Evolutionary conservation across 2,888 invertebrate species (phyloP), one percentile per base, ranked within the genome.

Genomic region (Auanema freiburgensis): DNA sequence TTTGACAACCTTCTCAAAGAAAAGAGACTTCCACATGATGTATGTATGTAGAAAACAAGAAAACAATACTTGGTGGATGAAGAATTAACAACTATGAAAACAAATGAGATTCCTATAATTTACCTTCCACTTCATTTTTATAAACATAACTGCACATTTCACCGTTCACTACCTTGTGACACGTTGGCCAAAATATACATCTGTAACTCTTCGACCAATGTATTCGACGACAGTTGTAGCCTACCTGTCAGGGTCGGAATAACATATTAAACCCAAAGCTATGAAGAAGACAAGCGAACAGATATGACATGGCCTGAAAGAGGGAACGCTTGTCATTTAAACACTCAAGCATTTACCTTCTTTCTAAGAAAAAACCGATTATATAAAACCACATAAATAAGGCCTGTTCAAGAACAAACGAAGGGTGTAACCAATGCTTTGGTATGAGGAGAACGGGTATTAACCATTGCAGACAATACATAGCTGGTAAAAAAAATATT

Each of bases 391-490:
- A 91, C 89, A 97, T 93, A 85, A 97, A 96, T 91, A 96, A 92
- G 67, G 94, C 93, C 78, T 87, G 87, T 86, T 95, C 93, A 85
- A 95, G 92, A 79, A 96, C 89, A 66, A 96, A 88, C 43, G 93
- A 93, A 81, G 96, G 95, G 87, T 97, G 96, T 71, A 94, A 90
- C 67, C 67, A 69, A 62, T 97, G 96, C 53, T 96, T 97, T 76
- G 97, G 96, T 85, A 97, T 94, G 74, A 97, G 88, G 72, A 97
- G 88, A 79, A 97, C 94, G 64, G 96, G 96, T 81, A 97, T 91
- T 83, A 98, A 88, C 91, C 93, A 94, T 89, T 95, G 94, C 83
- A 95, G 89, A 88, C 94, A 95, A 88, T 95, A 94, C 94, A 94
- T 94, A 85, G 33, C 33, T 33, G 33, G 33, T 33, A 33, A 33